A percentile compares a stretch with the other conserved stretches of the same genome.
Conservation (phyloP, 2,888 invertebrate genomes). For the Rugalucina vietnamica region DNA sequence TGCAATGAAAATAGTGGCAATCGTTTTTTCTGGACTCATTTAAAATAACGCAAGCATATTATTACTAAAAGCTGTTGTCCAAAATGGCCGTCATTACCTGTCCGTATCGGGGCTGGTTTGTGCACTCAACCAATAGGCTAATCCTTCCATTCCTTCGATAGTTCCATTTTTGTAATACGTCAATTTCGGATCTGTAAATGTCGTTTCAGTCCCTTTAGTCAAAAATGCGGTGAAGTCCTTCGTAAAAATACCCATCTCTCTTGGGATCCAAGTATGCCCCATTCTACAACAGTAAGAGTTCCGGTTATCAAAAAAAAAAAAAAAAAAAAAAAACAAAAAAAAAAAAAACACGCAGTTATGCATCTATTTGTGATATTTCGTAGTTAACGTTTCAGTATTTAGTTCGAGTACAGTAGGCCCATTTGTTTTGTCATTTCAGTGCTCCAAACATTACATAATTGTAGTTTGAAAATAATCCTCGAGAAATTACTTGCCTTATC, state of each 20-base stretch:
- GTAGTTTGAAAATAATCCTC: too few relatives aligned
- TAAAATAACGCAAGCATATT: neutral
- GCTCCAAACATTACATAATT: too few relatives aligned
- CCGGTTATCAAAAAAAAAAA: too few relatives aligned
- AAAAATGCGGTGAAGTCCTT: neutral
- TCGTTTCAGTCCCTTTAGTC: neutral
- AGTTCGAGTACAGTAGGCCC: too few relatives aligned
- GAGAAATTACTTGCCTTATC: too few relatives aligned
- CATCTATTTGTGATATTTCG: too few relatives aligned
- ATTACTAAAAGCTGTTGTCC: neutral
- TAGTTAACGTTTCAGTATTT: too few relatives aligned
- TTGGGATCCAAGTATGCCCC: neutral
- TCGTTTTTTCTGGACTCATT: neutral
- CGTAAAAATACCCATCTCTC: neutral
- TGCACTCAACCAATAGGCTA: neutral
- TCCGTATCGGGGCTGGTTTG: neutral
- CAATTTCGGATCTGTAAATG: neutral
- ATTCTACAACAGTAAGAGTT: too few relatives aligned
- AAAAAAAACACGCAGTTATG: too few relatives aligned
- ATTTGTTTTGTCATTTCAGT: too few relatives aligned
- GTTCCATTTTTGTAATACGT: neutral
- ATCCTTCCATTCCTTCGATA: neutral
- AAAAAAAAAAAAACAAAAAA: too few relatives aligned
- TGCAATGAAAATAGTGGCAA: too few relatives aligned
- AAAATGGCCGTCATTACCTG: neutral